Percentiles rank a stretch among this genome's conserved stretches.
These are phyloP conservation scores for Vombatus ursinus DNA, from an alignment of 2,113 vertebrate genomes.

Conservation along the genomic window DNA sequence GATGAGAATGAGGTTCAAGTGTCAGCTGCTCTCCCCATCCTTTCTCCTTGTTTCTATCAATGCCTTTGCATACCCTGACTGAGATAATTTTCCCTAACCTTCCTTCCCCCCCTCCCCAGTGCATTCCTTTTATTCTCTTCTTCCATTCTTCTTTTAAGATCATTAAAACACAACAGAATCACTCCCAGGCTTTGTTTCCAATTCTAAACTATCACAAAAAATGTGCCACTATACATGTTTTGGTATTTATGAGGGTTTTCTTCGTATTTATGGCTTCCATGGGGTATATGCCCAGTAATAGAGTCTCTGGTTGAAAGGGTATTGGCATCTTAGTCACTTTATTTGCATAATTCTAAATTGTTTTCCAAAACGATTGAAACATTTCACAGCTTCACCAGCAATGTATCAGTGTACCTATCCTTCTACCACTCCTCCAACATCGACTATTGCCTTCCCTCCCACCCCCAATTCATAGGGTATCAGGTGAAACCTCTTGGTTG, in stretches of 20 bases:
- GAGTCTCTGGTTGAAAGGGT: too few species aligned
- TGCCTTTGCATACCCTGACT: not conserved
- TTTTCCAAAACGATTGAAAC: not conserved
- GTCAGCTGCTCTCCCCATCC: too few species aligned
- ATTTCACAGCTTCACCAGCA: not conserved
- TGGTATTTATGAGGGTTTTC: too few species aligned
- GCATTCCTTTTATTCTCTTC: not conserved
- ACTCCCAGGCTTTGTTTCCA: too few species aligned
- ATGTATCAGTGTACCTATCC: not conserved
- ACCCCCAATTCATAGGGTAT: not conserved
- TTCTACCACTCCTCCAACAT: not conserved
- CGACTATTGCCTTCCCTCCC: too few species aligned
- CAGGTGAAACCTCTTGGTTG: not conserved
- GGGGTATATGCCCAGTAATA: too few species aligned
- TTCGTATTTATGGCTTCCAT: too few species aligned
- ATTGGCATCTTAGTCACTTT: not conserved
- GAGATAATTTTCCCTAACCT: not conserved
- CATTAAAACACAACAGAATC: too few species aligned
- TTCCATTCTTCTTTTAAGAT: not conserved
- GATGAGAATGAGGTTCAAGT: not conserved
- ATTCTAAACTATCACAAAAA: too few species aligned
- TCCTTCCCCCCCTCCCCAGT: not conserved
- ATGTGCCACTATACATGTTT: too few species aligned
- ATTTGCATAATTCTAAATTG: not conserved
- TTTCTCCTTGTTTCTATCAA: not conserved